Base-by-base conservation (phyloP, 2,113 vertebrate genomes). In the Albula glossodonta region DNA sequence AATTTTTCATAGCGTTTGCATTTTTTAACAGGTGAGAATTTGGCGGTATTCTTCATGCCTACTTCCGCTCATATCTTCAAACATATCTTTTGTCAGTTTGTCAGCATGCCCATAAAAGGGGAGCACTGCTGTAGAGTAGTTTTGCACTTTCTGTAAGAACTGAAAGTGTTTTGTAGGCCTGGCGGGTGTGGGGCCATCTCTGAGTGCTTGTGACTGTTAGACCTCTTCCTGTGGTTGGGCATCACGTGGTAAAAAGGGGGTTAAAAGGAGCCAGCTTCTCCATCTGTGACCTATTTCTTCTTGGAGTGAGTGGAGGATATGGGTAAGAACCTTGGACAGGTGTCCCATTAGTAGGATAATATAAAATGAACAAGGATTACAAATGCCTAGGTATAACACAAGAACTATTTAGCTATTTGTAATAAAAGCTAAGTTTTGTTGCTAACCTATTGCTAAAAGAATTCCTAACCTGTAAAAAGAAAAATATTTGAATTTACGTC, bases 241-340 rank as follows among this genome's bases (percentile, higher is more conserved):
- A 94, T 89, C 93, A 94, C 94, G 94, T 95, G 94, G 89, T 79
- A 87, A 85, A 89, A 83, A 83, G 90, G 90, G 90, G 91, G 92
- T 94, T 92, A 95, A 95, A 94, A 91, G 93, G 93, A 92, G 94
- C 90, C 88, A 91, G 88, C 82, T 25, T 84, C 93, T 92, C 92
- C 91, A 92, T 93, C 92, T 91, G 89, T 88, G 89, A 91, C 93
- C 93, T 91, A 91, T 94, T 91, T 94, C 91, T 94, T 87, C 89
- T 81, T 80, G 19, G 84, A 90, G 83, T 49, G 78, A 83, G 74
- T 5, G 51, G 77, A 57, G 87, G 78, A 85, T 6, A 25, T 87
- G 80, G 94, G 93, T 95, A 93, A 94, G 93, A 92, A 31, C 80
- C 77, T 51, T 78, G 86, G 70, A 82, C 81, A 51, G 78, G 12